Base-by-base conservation (phyloP, 2,113 vertebrate genomes). In the Eonycteris spelaea region DNA sequence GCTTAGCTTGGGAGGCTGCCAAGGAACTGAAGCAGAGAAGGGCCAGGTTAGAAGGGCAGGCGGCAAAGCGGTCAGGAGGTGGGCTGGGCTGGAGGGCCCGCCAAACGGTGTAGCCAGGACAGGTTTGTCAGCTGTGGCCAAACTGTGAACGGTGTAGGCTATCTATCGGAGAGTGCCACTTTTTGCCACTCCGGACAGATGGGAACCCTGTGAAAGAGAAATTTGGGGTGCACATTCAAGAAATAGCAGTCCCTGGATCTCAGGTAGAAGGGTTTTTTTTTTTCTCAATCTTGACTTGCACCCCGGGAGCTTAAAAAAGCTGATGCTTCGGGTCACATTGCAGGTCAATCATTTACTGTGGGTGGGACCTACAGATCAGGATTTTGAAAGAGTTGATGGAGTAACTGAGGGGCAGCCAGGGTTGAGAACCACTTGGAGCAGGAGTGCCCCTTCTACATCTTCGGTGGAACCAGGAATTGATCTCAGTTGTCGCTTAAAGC, bases 21-120 rank as follows among this genome's bases (percentile, higher is more conserved):
- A 90, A 71, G 35, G 89, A 85, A 57, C 59, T 15, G 15, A 35
- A 90, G 96, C 90, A 61, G 92, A 95, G 91, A 59, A 65, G 90
- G 65, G 38, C 51, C 93, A 93, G 94, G 82, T 94, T 95, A 85
- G 71, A 80, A 78, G 83, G 87, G 51, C 80, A 61, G 92, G 61
- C 7, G 0, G 61, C 35, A 85, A 18, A 73, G 45, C n/a, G 70
- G 45, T 8, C 67, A 78, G 93, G 78, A 75, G 83, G 48, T 48
- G 78, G 67, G 63, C 28, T 48, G 79, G 53, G 63, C 38, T 43
- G 65, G 15, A 83, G 83, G 57, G 33, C 73, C 43, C 21, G 26
- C 61, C 16, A 1, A 63, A 14, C 28, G 28, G 30, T 26, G 13
- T 33, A 28, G 48, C n/a, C 26, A 14, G 33, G 78, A 28, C 35